These are phyloP conservation scores for Siniperca scherzeri DNA, from an alignment of 2,797 vertebrate genomes.

Conservation along the genomic window DNA sequence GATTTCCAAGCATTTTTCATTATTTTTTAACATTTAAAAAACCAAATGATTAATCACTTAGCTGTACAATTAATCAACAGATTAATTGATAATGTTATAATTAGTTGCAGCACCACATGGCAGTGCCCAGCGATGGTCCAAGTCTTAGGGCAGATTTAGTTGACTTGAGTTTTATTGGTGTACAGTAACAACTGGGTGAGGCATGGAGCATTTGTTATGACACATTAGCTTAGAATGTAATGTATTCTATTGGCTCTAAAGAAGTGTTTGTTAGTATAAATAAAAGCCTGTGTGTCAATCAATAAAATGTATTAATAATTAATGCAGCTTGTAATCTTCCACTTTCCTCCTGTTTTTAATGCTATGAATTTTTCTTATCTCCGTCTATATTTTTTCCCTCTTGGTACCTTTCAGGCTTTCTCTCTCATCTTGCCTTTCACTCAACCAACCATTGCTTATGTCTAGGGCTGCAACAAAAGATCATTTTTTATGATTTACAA, in stretches of 20 bases:
- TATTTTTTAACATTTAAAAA: not conserved
- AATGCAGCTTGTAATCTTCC: slow-evolving; percentile 6
- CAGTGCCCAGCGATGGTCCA: not conserved
- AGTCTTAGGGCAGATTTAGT: not conserved
- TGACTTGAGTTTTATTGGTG: not conserved
- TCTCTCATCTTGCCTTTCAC: not conserved
- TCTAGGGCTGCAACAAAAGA: not conserved
- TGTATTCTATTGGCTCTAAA: not conserved
- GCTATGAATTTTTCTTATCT: not conserved
- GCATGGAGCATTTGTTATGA: not conserved
- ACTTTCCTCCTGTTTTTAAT: not conserved
- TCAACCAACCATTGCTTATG: not conserved
- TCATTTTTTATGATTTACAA: not conserved
- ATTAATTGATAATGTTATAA: not conserved
- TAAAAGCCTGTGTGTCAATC: slow-evolving; percentile 5
- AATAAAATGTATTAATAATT: slow-evolving; percentile 6
- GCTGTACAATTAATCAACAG: not conserved
- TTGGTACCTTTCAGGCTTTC: not conserved
- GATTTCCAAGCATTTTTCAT: not conserved
- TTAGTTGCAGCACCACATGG: not conserved
- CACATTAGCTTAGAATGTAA: not conserved
- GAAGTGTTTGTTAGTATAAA: not conserved
- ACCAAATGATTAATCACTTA: not conserved
- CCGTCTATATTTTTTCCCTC: not conserved
- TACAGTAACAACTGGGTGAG: not conserved